Evolutionary conservation across 2,888 invertebrate genomes (phyloP).

Genomic region (Peribatodes rhomboidaria): DNA sequence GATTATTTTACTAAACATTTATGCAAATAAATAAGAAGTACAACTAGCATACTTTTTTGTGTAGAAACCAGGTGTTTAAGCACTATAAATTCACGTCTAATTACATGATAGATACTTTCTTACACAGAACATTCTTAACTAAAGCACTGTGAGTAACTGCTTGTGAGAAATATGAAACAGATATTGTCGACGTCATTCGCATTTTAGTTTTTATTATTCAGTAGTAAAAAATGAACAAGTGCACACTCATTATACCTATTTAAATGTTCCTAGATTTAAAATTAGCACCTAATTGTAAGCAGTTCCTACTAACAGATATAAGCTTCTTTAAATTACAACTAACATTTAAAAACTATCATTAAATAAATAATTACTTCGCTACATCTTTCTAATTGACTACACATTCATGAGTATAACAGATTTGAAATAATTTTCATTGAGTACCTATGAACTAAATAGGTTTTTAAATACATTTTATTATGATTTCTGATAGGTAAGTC

Average conservation of each 20-base stretch:
- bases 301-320: slow-evolving; percentile 72
- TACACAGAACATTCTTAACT: slow-evolving; percentile 43
- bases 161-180: slow-evolving; percentile 60
- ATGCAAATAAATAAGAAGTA: too few species aligned
- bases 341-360: slow-evolving; percentile 54
- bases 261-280: slow-evolving; percentile 68
- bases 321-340: slow-evolving; percentile 64
- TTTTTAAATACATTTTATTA: not conserved
- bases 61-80: too few species aligned
- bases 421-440: not conserved
- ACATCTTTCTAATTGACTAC: slow-evolving; percentile 57
- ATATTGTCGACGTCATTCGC: slow-evolving; percentile 84
- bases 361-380: slow-evolving; percentile 44
- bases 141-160: slow-evolving; percentile 51
- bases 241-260: slow-evolving; percentile 70
- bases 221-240: slow-evolving; percentile 73
- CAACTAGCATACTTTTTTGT: too few species aligned
- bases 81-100: slow-evolving; percentile 24
- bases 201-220: slow-evolving; percentile 62
- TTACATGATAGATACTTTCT: slow-evolving; percentile 20
- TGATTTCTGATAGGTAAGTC: too few species aligned
- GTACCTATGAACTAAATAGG: not conserved
- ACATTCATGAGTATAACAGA: slow-evolving; percentile 49
- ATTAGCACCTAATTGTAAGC: slow-evolving; percentile 85
- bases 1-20: too few species aligned